Evolutionary conservation across 2,797 vertebrate species (phyloP).

Genomic region (Prunella strophiata): DNA sequence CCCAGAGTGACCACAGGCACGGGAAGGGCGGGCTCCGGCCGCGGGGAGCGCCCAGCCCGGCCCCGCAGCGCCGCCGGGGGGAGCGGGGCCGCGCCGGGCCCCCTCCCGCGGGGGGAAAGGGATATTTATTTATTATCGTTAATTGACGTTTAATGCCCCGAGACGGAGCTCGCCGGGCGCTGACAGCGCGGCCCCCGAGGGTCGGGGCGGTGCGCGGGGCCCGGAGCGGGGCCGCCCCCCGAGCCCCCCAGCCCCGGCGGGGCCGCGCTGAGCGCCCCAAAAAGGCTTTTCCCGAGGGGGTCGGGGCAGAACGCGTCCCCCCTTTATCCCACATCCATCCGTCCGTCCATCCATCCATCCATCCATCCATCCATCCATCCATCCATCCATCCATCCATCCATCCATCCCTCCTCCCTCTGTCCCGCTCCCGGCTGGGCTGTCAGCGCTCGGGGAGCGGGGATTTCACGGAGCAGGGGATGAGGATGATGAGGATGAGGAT

Average conservation of each 20-base stretch:
- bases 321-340: neutral
- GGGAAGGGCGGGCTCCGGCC: too few relatives aligned
- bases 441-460: neutral
- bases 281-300: neutral
- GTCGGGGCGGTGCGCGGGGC: neutral
- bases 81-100: too few relatives aligned
- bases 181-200: neutral
- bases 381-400: neutral
- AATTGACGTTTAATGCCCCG: neutral
- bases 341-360: neutral
- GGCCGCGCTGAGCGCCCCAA: neutral
- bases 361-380: too few relatives aligned
- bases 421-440: neutral
- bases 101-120: neutral
- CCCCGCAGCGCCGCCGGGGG: neutral
- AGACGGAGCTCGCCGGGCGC: accelerated
- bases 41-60: neutral
- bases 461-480: too few relatives aligned
- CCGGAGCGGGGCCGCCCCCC: neutral
- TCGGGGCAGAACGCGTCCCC: accelerated
- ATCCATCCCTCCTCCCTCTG: neutral
- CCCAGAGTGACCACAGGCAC: neutral
- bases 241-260: neutral
- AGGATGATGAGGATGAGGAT: too few relatives aligned
- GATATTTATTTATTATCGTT: neutral